Evolutionary conservation across 2,888 invertebrate species (phyloP).

Genomic region (Nomada hirtipes): DNA sequence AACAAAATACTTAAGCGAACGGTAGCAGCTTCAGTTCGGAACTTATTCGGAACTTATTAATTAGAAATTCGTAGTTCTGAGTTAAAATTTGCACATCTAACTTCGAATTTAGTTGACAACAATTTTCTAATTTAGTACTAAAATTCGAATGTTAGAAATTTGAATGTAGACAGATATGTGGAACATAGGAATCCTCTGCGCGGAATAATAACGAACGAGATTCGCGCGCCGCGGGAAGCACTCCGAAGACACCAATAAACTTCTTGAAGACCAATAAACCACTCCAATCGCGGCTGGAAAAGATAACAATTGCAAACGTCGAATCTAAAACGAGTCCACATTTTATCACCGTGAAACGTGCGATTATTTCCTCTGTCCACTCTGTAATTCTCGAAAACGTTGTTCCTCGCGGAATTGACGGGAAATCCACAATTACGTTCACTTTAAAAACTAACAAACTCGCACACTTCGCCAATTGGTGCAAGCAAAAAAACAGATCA

Average conservation of each 20-base stretch:
- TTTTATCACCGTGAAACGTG: slow-evolving; percentile 20
- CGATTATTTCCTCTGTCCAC: slow-evolving; percentile 19
- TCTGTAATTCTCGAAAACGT: not conserved
- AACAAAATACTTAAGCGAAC: not conserved
- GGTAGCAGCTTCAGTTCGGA: too few species aligned
- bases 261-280: slow-evolving; percentile 40
- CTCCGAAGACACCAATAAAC: slow-evolving; percentile 28
- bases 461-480: not conserved
- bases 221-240: not conserved
- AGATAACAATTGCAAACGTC: slow-evolving; percentile 30
- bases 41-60: not conserved
- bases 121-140: not conserved
- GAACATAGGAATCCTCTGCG: not conserved
- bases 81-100: not conserved
- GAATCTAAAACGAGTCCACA: not conserved
- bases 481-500: too few species aligned
- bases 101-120: too few species aligned
- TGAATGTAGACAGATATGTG: not conserved
- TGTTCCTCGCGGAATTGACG: slow-evolving; percentile 1
- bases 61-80: not conserved
- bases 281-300: slow-evolving; percentile 4
- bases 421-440: too few species aligned
- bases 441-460: not conserved
- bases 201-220: not conserved
- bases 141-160: not conserved